These are phyloP conservation scores for Parazoanthus darwini DNA, from an alignment of 92 coral and sea anemone genomes.

Conservation along the genomic window DNA sequence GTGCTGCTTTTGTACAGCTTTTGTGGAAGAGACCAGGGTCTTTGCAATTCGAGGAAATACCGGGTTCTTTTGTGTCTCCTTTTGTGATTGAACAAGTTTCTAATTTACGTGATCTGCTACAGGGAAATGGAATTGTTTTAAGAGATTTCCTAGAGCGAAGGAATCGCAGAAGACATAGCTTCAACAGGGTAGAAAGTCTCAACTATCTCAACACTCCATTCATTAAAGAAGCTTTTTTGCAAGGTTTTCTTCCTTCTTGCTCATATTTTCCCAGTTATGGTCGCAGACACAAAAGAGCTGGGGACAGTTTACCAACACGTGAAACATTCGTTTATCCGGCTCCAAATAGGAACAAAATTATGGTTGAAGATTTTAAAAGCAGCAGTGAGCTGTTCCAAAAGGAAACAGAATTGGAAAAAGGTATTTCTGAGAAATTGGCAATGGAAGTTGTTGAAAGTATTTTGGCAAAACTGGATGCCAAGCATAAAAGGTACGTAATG, in stretches of 20 bases:
- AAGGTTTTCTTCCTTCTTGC: neutral
- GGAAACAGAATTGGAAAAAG: neutral
- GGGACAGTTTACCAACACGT: neutral
- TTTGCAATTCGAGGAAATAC: neutral
- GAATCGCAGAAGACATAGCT: neutral
- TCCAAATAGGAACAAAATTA: neutral
- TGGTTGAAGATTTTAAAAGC: neutral
- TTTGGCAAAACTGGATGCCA: neutral
- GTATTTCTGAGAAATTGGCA: neutral
- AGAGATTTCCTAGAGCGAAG: neutral
- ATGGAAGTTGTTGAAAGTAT: conserved; percentile 7
- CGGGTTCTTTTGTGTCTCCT: conserved; percentile 20
- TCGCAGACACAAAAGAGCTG: neutral
- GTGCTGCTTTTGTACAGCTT: conserved; percentile 55
- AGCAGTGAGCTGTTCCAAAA: neutral
- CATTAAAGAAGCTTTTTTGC: neutral
- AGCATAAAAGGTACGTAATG: neutral
- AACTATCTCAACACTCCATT: neutral
- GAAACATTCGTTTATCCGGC: neutral
- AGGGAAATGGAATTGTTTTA: neutral
- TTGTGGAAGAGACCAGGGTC: conserved; percentile 52
- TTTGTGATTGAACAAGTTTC: neutral
- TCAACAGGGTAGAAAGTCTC: neutral
- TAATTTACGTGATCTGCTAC: neutral
- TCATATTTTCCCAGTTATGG: neutral